Conservation (phyloP, 2,113 vertebrate species). For the Fulmarus glacialis region DNA sequence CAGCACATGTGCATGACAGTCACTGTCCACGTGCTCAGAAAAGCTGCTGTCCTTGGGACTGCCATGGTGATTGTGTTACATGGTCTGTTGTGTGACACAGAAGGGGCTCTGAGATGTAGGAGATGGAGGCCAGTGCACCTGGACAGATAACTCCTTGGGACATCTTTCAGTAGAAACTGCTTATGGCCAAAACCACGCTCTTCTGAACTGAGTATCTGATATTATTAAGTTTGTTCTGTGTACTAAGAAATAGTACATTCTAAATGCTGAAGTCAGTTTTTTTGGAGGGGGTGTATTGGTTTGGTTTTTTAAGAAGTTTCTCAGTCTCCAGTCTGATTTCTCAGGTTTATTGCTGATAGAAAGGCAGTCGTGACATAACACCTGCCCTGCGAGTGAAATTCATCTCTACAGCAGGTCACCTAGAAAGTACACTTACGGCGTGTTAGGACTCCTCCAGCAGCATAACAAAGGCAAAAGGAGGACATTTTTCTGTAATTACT, state of each 20-base stretch:
- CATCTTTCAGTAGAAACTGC: background rate
- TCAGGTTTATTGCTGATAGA: background rate
- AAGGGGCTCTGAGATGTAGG: fast-evolving
- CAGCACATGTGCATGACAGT: fast-evolving
- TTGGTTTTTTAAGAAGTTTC: background rate
- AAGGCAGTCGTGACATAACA: background rate
- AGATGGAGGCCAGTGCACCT: background rate
- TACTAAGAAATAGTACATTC: background rate
- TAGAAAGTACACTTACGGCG: background rate
- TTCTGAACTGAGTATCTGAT: background rate
- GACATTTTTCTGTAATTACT: background rate
- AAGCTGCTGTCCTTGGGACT: background rate
- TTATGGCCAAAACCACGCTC: background rate
- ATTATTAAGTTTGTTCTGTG: background rate
- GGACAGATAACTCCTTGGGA: background rate
- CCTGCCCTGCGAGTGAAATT: background rate
- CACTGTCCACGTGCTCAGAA: fast-evolving
- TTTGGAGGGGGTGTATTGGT: too few relatives aligned
- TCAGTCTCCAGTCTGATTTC: background rate
- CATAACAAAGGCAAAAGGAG: background rate
- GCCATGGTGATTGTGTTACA: fast-evolving
- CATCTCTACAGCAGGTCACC: background rate
- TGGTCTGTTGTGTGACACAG: background rate
- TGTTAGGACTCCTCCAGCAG: background rate
- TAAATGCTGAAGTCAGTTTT: background rate